Percentiles rank a stretch among this genome's conserved stretches.
Conservation (phyloP, 30 jellyfish, hydroid and myxozoan genomes). For the Sanderia malayensis region DNA sequence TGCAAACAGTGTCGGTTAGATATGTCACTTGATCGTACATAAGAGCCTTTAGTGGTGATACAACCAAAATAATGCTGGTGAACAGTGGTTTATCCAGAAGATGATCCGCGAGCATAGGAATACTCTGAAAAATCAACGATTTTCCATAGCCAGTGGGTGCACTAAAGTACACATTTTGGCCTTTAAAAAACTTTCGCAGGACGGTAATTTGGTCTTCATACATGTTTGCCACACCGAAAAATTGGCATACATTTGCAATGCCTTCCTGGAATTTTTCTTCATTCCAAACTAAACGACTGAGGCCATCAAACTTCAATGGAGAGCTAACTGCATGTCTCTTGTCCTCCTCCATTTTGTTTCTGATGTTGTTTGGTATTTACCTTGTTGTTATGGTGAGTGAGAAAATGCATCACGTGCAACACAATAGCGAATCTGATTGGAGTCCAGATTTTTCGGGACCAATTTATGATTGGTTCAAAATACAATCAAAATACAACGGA, state of each 20-base stretch:
- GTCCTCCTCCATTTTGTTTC: slow-evolving; percentile 9
- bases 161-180: slow-evolving; percentile 24
- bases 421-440: too few species aligned
- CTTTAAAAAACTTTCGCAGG: slow-evolving; percentile 13
- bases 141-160: slow-evolving; percentile 58
- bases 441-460: too few species aligned
- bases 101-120: slow-evolving; percentile 24
- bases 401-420: too few species aligned
- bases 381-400: too few species aligned
- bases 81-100: background rate
- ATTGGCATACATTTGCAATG: background rate
- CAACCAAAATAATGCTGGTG: slow-evolving; percentile 13
- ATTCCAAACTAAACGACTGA: background rate
- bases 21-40: slow-evolving; percentile 22
- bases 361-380: too few species aligned
- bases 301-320: background rate
- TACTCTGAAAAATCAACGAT: slow-evolving; percentile 32
- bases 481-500: too few species aligned
- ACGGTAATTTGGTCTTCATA: background rate
- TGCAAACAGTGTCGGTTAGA: slow-evolving; percentile 10
- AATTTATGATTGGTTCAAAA: too few species aligned
- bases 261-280: slow-evolving; percentile 1
- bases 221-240: background rate
- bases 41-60: slow-evolving; percentile 12
- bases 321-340: background rate